Evolutionary conservation across 2,113 vertebrate genomes (phyloP).

Genomic region (Engraulis encrasicolus): DNA sequence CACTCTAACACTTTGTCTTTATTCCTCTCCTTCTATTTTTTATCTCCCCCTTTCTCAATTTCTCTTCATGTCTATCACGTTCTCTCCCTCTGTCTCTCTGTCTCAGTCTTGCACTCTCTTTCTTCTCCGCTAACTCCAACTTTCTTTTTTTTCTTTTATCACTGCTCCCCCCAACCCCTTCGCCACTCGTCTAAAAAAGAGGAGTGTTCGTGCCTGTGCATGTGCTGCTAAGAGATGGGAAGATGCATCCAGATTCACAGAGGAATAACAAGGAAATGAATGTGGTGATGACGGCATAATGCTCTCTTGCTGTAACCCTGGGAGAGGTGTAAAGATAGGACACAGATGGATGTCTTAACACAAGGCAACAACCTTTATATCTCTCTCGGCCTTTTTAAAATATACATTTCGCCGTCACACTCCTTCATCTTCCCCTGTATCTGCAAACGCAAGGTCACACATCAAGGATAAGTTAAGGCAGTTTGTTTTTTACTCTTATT

Average conservation of each 20-base stretch:
- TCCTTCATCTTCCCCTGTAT: background rate
- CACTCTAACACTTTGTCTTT: too few relatives aligned
- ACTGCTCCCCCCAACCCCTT: background rate
- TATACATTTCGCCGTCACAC: background rate
- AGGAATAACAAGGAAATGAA: background rate
- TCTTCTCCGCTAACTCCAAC: background rate
- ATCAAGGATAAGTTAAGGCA: background rate
- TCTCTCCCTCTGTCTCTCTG: background rate
- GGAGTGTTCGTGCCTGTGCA: too few relatives aligned
- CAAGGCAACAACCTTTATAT: slow-evolving; percentile 40
- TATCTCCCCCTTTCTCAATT: background rate
- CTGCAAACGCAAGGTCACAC: background rate
- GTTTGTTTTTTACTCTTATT: too few relatives aligned
- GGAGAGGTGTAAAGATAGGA: background rate
- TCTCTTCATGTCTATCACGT: background rate
- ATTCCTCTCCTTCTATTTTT: too few relatives aligned
- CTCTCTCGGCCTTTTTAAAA: background rate
- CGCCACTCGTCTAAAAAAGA: background rate
- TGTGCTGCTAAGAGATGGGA: background rate
- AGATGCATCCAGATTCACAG: background rate
- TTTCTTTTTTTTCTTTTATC: background rate
- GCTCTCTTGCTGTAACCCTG: background rate
- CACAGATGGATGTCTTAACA: slow-evolving; percentile 37
- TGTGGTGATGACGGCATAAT: background rate
- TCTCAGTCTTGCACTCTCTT: background rate